phyloP scores from a whole-genome alignment of 2,797 vertebrate species.

The Rhynchonycteris naso region DNA sequence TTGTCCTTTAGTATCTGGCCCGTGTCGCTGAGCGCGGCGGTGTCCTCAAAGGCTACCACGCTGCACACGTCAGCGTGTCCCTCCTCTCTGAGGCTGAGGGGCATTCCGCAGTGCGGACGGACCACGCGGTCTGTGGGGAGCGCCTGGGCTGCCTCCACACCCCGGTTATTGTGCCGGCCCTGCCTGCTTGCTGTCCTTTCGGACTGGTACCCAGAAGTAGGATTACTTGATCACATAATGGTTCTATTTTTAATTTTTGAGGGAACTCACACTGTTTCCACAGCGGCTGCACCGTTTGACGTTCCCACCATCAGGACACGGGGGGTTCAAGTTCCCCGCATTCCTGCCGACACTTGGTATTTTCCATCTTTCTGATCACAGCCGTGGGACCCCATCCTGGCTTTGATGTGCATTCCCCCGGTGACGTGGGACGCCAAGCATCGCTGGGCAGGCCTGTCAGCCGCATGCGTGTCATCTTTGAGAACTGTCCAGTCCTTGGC shows the following conservation, averaged over 20 bases:
- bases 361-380: fast-evolving
- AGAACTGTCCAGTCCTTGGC: background rate
- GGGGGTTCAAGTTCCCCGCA: fast-evolving
- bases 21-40: fast-evolving
- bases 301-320: fast-evolving
- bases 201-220: background rate
- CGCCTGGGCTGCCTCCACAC: too few relatives aligned
- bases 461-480: background rate
- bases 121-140: too few relatives aligned
- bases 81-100: background rate
- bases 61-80: background rate
- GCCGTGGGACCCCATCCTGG: fast-evolving
- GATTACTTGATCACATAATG: fast-evolving
- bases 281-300: fast-evolving
- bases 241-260: background rate
- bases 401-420: background rate
- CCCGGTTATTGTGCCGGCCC: fast-evolving
- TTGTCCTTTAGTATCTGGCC: too few relatives aligned
- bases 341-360: background rate
- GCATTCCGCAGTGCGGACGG: fast-evolving
- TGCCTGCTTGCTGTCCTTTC: background rate
- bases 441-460: too few relatives aligned
- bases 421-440: fast-evolving
- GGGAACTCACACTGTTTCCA: too few relatives aligned
- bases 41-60: fast-evolving